Evolutionary conservation across 1,140 invertebrate genomes (phyloP), one percentile per base, ranked within the genome.

Genomic region (Anastrepha obliqua): DNA sequence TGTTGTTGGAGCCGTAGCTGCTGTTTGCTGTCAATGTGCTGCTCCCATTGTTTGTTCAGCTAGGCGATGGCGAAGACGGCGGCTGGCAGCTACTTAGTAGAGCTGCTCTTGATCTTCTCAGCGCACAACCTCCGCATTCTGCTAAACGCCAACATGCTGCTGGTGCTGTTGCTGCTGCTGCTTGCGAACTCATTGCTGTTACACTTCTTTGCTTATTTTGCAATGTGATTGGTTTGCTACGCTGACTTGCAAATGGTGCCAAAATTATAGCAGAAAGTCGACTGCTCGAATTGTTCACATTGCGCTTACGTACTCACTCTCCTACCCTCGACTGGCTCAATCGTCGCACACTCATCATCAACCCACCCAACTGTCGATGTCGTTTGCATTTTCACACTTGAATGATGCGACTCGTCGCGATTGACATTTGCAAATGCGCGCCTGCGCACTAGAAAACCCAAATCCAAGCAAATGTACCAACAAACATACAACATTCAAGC

Each of bases 61-160:
- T 17, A 42, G 39, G 39, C 64, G 9, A 3, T 13, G 67, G 7
- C 39, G 39, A 47, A 44, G 47, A n/a, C 74, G 20, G 7, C 42
- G n/a, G 7, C 44, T 81, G 51, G 51, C 44, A 81, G 67, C 67
- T 74, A 74, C 67, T 74, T 74, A 55, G 47, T 51, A 29, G 74
- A 55, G 74, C 74, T 81, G 74, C 74, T 81, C 74, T 81, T 86
- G 85, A 60, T 60, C 85, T 86, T 86, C 85, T 86, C 85, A 86
- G 62, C n/a, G 15, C 20, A n/a, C 85, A 86, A 86, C 58, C 85
- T 86, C 85, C 85, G 47, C 74, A 51, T 55, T 29, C 47, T 81
- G n/a, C 74, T 17, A 58, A 55, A 7, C 74, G 74, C 44, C 47
- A 81, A 81, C 74, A 55, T 81, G 3, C 7, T n/a, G 42, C 15